phyloP scores from a whole-genome alignment of 1,140 invertebrate species.

The Plodia interpunctella region DNA sequence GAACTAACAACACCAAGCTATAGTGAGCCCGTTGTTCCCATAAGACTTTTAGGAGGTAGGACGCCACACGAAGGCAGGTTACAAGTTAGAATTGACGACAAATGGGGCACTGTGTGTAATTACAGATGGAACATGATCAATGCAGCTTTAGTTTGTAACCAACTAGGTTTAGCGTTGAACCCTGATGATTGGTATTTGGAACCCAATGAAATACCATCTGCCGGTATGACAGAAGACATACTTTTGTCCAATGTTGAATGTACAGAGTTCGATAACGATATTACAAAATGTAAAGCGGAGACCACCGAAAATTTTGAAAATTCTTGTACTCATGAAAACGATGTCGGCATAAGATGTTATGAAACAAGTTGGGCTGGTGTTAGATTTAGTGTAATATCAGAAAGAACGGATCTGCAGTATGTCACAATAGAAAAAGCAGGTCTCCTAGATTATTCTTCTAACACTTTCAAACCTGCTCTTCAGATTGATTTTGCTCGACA shows the following conservation, averaged over 20 bases:
- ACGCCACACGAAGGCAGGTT: constrained; percentile 87
- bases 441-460: constrained; percentile 94
- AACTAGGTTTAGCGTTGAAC: constrained; percentile 94
- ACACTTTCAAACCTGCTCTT: constrained; percentile 93
- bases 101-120: constrained; percentile 98
- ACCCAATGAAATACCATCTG: constrained; percentile 86
- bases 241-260: constrained; percentile 93
- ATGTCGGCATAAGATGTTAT: constrained; percentile 93
- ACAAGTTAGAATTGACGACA: constrained; percentile 87
- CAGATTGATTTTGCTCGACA: constrained; percentile 98
- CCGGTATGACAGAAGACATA: constrained; percentile 86
- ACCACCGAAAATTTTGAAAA: constrained; percentile 88
- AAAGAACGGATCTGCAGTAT: constrained; percentile 91
- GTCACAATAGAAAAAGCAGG: constrained; percentile 95
- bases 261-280: constrained; percentile 93
- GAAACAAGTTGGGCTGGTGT: constrained; percentile 95
- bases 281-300: constrained; percentile 92
- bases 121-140: constrained; percentile 96
- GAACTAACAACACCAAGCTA: constrained; percentile 78
- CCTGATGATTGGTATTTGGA: constrained; percentile 94
- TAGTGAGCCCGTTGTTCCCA: constrained; percentile 79
- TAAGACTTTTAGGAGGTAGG: constrained; percentile 86
- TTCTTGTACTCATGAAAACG: constrained; percentile 91
- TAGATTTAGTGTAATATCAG: constrained; percentile 91
- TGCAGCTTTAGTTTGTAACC: constrained; percentile 96